These are phyloP conservation scores for Cynocephalus volans DNA, from an alignment of 2,113 vertebrate species.

Conservation along the genomic window DNA sequence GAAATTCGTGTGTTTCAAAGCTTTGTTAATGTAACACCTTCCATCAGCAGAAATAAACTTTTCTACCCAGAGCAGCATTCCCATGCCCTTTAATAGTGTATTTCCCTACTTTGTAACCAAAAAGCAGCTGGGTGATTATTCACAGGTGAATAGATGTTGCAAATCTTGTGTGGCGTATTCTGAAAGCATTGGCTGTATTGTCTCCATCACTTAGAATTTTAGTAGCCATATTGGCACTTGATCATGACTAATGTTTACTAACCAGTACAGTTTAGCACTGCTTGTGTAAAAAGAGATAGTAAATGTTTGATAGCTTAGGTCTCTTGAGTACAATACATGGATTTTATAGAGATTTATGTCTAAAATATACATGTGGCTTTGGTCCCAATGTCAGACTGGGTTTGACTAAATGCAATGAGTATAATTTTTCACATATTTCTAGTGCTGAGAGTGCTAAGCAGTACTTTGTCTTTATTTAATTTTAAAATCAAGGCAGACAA, in stretches of 20 bases:
- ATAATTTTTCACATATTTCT: slow-evolving; percentile 83
- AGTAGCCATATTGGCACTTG: slow-evolving; percentile 84
- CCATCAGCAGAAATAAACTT: background rate
- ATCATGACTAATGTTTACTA: slow-evolving; percentile 84
- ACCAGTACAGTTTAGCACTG: slow-evolving; percentile 83
- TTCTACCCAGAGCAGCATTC: slow-evolving; percentile 34
- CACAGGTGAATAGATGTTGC: slow-evolving; percentile 79
- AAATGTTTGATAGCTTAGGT: slow-evolving; percentile 86
- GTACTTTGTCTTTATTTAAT: slow-evolving; percentile 83
- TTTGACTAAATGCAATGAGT: slow-evolving; percentile 82
- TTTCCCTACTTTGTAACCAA: slow-evolving; percentile 75
- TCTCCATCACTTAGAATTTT: slow-evolving; percentile 80
- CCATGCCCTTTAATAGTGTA: background rate
- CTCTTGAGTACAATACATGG: slow-evolving; percentile 84
- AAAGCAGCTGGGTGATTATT: slow-evolving; percentile 73
- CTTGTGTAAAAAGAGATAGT: slow-evolving; percentile 86
- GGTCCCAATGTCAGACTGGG: slow-evolving; percentile 82
- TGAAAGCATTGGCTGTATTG: slow-evolving; percentile 62
- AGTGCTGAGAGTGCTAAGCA: slow-evolving; percentile 79
- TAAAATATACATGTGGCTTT: slow-evolving; percentile 86
- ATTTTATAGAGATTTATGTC: slow-evolving; percentile 87
- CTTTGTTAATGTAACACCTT: slow-evolving; percentile 54
- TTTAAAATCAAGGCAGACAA: slow-evolving; percentile 85
- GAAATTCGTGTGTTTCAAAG: background rate
- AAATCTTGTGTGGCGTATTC: slow-evolving; percentile 69